phyloP scores from a whole-genome alignment of 2,888 invertebrate genomes.

The Sericinus montela region DNA sequence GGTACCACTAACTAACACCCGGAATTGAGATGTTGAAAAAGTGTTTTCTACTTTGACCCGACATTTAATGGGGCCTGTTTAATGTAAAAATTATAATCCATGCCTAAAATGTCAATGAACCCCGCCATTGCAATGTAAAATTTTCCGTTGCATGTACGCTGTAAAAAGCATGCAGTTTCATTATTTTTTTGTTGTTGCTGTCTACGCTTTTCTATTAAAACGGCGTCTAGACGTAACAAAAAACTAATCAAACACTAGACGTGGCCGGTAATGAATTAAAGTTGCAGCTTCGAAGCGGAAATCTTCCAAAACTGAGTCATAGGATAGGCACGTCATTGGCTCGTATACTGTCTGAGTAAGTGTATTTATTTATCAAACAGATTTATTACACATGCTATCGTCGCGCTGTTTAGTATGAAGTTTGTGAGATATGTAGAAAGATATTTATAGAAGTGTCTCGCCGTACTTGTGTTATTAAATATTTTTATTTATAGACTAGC shows the following conservation, averaged over 20 bases:
- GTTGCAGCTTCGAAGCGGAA: constrained; percentile 8
- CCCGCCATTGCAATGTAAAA: not conserved
- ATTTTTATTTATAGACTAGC: too few species aligned
- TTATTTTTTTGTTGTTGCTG: not conserved
- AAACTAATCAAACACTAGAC: constrained; percentile 8
- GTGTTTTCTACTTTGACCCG: too few species aligned
- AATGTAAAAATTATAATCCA: too few species aligned
- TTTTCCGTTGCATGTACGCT: not conserved
- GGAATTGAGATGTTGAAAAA: too few species aligned
- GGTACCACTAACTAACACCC: too few species aligned
- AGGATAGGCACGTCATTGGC: not conserved
- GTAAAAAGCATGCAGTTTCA: constrained; percentile 6
- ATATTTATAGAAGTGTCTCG: too few species aligned
- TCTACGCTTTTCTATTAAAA: constrained; percentile 3
- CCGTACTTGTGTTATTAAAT: too few species aligned
- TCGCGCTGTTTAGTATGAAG: too few species aligned
- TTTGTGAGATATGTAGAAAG: too few species aligned
- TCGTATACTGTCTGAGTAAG: not conserved
- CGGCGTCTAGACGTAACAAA: constrained; percentile 5
- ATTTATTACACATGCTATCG: too few species aligned
- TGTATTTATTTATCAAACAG: too few species aligned
- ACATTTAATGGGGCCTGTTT: too few species aligned
- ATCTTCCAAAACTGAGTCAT: constrained; percentile 13
- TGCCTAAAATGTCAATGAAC: constrained; percentile 3
- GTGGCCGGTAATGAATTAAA: not conserved